Evolutionary conservation across 2,113 vertebrate genomes (phyloP).

Genomic region (Crotalus tigris): DNA sequence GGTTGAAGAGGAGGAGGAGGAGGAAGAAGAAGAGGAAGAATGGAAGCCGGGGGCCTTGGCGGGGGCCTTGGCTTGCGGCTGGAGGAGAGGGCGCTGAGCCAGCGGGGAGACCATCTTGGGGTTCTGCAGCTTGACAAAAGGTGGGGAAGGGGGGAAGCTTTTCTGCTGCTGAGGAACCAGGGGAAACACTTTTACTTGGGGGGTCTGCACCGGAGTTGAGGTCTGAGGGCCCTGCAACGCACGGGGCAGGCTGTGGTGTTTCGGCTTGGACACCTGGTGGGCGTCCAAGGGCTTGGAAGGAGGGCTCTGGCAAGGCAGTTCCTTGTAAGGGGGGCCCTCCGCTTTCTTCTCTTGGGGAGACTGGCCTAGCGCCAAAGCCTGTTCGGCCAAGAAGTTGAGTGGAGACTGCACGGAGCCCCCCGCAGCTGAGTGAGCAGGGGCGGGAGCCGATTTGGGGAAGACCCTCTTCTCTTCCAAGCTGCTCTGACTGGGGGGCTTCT

Average conservation of each 20-base stretch:
- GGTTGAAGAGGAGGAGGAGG: conserved; percentile 41
- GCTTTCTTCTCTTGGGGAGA: conserved; percentile 75
- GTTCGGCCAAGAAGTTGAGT: conserved; percentile 77
- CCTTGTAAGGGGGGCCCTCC: conserved; percentile 72
- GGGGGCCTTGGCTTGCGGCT: conserved; percentile 70
- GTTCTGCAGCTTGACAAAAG: conserved; percentile 69
- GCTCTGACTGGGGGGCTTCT: conserved; percentile 58
- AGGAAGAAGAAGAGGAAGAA: conserved; percentile 20
- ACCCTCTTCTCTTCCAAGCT: conserved; percentile 73
- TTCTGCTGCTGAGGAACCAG: conserved; percentile 71
- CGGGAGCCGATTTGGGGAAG: conserved; percentile 63
- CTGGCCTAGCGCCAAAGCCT: conserved; percentile 71
- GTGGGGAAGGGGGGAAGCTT: conserved; percentile 61
- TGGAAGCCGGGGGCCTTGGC: conserved; percentile 75
- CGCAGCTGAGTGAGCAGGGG: conserved; percentile 54
- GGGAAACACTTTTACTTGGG: conserved; percentile 74
- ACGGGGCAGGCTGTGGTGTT: conserved; percentile 67
- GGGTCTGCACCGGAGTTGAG: not conserved
- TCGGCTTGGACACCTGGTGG: conserved; percentile 64
- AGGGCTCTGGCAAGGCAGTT: conserved; percentile 62
- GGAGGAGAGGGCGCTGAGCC: conserved; percentile 71
- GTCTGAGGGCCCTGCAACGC: conserved; percentile 50
- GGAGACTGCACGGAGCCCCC: conserved; percentile 70
- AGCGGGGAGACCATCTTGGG: conserved; percentile 67
- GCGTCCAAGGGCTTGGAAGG: conserved; percentile 64